These are phyloP conservation scores for Trachelus troglodyta DNA, from an alignment of 2,888 invertebrate species.

Conservation along the genomic window DNA sequence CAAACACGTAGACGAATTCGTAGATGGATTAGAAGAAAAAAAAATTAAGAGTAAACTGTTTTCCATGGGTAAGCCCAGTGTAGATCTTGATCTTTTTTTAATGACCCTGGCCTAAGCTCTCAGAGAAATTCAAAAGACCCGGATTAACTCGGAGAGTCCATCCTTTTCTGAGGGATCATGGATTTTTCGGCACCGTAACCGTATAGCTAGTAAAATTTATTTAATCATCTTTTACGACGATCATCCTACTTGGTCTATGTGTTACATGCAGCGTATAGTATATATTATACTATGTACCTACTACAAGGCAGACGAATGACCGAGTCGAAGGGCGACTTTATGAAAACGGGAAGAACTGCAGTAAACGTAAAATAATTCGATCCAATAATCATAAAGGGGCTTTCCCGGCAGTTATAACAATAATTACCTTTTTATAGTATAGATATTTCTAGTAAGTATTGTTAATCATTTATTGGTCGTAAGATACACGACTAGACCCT, in stretches of 20 bases:
- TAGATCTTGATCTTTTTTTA: not conserved
- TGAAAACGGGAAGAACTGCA: not conserved
- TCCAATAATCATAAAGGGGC: not conserved
- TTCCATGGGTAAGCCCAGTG: not conserved
- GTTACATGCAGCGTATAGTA: not conserved
- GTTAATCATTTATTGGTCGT: not conserved
- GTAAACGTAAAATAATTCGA: not conserved
- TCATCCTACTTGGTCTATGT: not conserved
- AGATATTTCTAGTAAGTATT: not conserved
- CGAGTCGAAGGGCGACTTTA: not conserved
- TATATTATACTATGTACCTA: not conserved
- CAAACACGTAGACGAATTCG: not conserved
- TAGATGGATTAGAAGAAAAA: not conserved
- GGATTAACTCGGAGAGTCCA: not conserved
- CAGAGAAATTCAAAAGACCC: not conserved
- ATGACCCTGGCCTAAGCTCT: not conserved
- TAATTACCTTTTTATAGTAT: not conserved
- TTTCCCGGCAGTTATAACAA: not conserved
- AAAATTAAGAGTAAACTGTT: not conserved
- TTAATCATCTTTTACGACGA: not conserved
- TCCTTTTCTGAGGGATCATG: not conserved
- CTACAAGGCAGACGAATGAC: not conserved
- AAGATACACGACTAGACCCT: not conserved
- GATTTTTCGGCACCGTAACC: not conserved
- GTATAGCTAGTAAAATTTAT: not conserved